Evolutionary conservation across 2,113 vertebrate species (phyloP).

Genomic region (Microtus oregoni): DNA sequence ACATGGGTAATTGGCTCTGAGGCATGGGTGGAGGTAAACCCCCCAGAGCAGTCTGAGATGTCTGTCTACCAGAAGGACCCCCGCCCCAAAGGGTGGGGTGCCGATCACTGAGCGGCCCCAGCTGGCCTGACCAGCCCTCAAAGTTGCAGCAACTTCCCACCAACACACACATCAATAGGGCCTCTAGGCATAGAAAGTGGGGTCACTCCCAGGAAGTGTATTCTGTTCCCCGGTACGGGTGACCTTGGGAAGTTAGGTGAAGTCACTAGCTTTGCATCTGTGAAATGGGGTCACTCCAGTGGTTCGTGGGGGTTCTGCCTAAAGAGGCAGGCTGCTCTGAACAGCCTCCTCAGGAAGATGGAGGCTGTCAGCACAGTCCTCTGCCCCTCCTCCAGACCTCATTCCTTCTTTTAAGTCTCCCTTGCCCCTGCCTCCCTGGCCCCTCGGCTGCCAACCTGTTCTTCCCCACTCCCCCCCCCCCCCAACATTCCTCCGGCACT

Average conservation of each 20-base stretch:
- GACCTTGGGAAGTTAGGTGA: not conserved
- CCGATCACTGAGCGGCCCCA: not conserved
- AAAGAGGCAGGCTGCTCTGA: not conserved
- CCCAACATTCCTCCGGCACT: not conserved
- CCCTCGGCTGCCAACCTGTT: not conserved
- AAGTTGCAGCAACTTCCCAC: not conserved
- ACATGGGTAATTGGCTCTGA: constrained; percentile 76
- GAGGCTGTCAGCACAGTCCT: too few species aligned
- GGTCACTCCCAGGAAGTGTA: not conserved
- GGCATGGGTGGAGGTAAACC: constrained; percentile 56
- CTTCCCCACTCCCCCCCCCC: too few species aligned
- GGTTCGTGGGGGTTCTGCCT: not conserved
- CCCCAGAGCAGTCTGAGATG: not conserved
- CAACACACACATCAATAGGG: not conserved
- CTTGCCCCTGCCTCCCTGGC: not conserved
- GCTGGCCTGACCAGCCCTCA: not conserved
- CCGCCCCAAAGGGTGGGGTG: not conserved
- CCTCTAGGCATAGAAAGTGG: not conserved
- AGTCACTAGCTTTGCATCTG: not conserved
- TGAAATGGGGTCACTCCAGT: not conserved
- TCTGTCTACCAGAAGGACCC: not conserved
- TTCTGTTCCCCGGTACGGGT: too few species aligned
- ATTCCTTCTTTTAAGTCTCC: too few species aligned
- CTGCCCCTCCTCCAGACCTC: not conserved
- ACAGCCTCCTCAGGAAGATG: not conserved